Conservation (phyloP, 2,113 vertebrate species). For the Oostethus manadensis region DNA sequence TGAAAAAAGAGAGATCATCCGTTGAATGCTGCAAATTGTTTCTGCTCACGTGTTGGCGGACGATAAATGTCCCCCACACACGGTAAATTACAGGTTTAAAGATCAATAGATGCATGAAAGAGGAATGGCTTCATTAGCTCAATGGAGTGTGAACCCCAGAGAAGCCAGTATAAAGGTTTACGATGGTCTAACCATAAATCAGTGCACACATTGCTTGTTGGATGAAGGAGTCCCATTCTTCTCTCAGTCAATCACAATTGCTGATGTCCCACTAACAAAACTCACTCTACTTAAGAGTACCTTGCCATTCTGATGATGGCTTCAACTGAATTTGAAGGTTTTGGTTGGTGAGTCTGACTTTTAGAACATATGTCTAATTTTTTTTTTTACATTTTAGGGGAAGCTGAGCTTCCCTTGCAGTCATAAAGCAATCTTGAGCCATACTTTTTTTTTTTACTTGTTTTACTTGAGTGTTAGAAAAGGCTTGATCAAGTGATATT, state of each 20-base stretch:
- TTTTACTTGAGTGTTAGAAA: too few species aligned
- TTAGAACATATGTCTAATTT: too few species aligned
- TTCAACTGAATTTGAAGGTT: background rate
- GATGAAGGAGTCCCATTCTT: background rate
- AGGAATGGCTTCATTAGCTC: slow-evolving; percentile 48
- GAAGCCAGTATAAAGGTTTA: slow-evolving; percentile 35
- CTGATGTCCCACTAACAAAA: background rate
- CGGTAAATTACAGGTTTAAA: slow-evolving; percentile 25
- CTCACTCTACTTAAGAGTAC: background rate
- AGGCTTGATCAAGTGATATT: too few species aligned
- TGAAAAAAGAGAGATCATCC: background rate
- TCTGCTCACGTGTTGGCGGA: slow-evolving; percentile 20
- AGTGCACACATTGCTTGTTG: slow-evolving; percentile 2
- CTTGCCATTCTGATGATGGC: background rate
- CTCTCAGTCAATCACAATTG: background rate
- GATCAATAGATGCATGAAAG: slow-evolving; percentile 47
- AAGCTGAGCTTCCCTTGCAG: too few species aligned
- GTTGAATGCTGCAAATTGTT: slow-evolving; percentile 21
- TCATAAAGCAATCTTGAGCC: too few species aligned
- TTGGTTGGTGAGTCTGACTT: too few species aligned
- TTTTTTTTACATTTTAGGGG: too few species aligned
- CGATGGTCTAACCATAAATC: slow-evolving; percentile 27
- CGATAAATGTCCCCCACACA: slow-evolving; percentile 36
- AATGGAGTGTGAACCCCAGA: slow-evolving; percentile 29
- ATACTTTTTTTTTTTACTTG: too few species aligned